These are phyloP conservation scores for Eupithecia subumbrata DNA, from an alignment of 2,888 invertebrate genomes.

Conservation along the genomic window DNA sequence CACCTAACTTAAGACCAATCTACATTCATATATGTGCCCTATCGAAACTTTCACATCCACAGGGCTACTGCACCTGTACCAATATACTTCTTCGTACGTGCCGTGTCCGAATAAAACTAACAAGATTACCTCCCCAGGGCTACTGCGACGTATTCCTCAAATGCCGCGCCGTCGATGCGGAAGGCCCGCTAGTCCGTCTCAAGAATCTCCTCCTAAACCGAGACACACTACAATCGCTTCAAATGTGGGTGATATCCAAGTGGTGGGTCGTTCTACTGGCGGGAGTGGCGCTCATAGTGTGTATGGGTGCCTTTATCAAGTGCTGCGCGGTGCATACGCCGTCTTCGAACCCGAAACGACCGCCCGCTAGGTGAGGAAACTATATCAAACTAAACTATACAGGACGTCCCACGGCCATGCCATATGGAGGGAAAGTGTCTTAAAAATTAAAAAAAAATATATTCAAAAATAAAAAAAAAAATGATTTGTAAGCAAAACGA, in stretches of 20 bases:
- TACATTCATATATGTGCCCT: too few species aligned
- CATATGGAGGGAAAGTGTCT: too few species aligned
- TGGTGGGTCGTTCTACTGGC: conserved; percentile 98
- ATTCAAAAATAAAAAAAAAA: too few species aligned
- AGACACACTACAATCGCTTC: conserved; percentile 93
- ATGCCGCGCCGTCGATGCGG: conserved; percentile 99
- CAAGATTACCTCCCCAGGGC: conserved; percentile 85
- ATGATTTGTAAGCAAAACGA: too few species aligned
- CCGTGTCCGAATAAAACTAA: not conserved
- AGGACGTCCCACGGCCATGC: too few species aligned
- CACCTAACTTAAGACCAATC: too few species aligned
- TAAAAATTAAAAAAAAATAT: too few species aligned
- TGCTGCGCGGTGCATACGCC: conserved; percentile 99
- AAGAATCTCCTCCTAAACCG: conserved; percentile 97
- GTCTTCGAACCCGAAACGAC: conserved; percentile 98
- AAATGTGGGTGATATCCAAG: conserved; percentile 96
- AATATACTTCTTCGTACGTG: not conserved
- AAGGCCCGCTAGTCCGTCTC: conserved; percentile 97
- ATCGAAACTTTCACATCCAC: too few species aligned
- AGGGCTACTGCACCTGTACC: too few species aligned
- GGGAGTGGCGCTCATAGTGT: conserved; percentile 95
- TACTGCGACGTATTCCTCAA: conserved; percentile 99
- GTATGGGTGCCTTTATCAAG: conserved; percentile 99
- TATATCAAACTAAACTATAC: not conserved
- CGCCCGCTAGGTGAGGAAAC: conserved; percentile 89